Conservation (phyloP, 2,113 vertebrate species). For the Eurystomus gularis region DNA sequence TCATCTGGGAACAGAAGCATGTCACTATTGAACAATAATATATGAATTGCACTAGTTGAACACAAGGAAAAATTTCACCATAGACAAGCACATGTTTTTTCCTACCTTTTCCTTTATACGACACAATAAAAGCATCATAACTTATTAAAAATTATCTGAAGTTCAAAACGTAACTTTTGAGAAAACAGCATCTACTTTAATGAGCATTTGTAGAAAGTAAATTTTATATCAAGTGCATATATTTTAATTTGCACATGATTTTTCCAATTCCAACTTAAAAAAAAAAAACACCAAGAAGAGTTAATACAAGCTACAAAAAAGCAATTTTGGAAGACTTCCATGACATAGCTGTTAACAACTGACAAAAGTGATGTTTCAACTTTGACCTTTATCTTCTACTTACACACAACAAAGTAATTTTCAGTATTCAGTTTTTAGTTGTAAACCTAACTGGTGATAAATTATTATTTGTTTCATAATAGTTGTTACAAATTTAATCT, state of each 20-base stretch:
- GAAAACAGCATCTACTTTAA: background rate
- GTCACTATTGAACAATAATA: constrained; percentile 63
- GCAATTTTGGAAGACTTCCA: background rate
- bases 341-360: background rate
- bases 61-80: background rate
- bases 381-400: background rate
- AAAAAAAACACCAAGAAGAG: background rate
- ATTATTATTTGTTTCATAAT: background rate
- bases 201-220: background rate
- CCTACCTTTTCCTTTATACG: background rate
- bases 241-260: background rate
- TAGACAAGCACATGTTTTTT: background rate
- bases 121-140: background rate
- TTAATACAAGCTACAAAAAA: background rate
- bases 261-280: background rate
- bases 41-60: constrained; percentile 43
- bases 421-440: background rate
- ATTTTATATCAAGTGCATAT: background rate
- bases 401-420: background rate
- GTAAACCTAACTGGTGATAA: background rate
- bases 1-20: constrained; percentile 86
- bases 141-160: background rate
- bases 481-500: background rate
- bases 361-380: background rate
- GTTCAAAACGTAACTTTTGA: background rate